Evolutionary conservation across 2,113 vertebrate genomes (phyloP).

Genomic region (Grammomys dolichurus): DNA sequence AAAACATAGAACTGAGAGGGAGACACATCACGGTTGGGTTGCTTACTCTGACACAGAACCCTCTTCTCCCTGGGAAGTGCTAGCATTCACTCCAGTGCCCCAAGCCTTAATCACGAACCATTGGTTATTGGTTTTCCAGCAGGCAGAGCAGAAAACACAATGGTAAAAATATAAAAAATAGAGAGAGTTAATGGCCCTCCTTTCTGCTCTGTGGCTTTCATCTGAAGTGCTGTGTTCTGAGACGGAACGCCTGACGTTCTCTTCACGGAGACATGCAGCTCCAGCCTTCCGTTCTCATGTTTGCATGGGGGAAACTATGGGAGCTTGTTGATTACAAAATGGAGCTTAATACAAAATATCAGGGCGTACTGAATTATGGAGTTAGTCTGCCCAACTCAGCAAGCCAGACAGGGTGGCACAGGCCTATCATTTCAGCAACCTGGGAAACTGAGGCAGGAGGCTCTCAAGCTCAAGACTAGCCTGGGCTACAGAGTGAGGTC

Average conservation of each 20-base stretch:
- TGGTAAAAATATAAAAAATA: neutral
- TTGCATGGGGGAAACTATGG: neutral
- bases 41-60: neutral
- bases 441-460: neutral
- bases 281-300: neutral
- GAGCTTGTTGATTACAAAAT: neutral
- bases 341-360: neutral
- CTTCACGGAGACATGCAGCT: neutral
- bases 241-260: constrained; percentile 10
- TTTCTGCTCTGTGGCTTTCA: neutral
- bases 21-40: neutral
- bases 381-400: neutral
- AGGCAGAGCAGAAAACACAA: constrained; percentile 39
- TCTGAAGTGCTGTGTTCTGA: neutral
- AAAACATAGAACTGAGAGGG: neutral
- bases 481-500: neutral
- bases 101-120: neutral
- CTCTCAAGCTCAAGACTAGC: neutral
- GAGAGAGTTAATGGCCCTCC: neutral
- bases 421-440: neutral
- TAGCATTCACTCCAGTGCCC: neutral
- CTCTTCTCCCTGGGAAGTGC: neutral
- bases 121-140: constrained; percentile 39
- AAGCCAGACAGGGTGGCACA: neutral
- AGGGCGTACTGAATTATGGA: neutral